Percentiles rank a stretch among this genome's conserved stretches.
phyloP scores from a whole-genome alignment of 2,797 vertebrate genomes.

The Rhynchotus rufescens region DNA sequence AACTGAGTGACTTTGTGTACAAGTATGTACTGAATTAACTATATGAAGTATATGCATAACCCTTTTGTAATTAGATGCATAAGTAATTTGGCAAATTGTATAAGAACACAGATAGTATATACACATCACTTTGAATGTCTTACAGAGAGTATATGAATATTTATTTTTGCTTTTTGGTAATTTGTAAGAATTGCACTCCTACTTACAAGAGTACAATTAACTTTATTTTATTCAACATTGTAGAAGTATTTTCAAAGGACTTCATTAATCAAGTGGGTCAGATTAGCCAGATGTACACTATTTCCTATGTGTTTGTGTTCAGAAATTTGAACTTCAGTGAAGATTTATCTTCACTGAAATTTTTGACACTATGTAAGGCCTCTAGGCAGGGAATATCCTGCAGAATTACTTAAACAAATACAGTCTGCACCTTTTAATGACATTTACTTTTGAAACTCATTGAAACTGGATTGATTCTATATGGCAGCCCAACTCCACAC shows the following conservation, averaged over 20 bases:
- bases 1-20: not conserved
- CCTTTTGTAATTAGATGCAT: not conserved
- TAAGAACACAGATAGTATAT: not conserved
- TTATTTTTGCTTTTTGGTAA: not conserved
- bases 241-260: slow-evolving; percentile 30
- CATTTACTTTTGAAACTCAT: not conserved
- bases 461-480: not conserved
- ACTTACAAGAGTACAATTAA: not conserved
- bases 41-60: not conserved
- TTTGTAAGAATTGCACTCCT: slow-evolving; percentile 1
- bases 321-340: not conserved
- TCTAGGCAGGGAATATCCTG: not conserved
- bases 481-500: not conserved
- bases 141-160: not conserved
- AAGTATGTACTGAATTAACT: not conserved
- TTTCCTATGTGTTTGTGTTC: not conserved
- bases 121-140: not conserved
- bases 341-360: not conserved
- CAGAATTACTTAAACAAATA: not conserved
- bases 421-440: not conserved
- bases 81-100: not conserved
- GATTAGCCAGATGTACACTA: not conserved
- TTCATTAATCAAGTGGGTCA: not conserved
- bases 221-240: slow-evolving; percentile 22
- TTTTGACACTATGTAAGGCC: not conserved